Conservation (phyloP, 2,888 invertebrate genomes). For the Liodrosophila aerea region DNA sequence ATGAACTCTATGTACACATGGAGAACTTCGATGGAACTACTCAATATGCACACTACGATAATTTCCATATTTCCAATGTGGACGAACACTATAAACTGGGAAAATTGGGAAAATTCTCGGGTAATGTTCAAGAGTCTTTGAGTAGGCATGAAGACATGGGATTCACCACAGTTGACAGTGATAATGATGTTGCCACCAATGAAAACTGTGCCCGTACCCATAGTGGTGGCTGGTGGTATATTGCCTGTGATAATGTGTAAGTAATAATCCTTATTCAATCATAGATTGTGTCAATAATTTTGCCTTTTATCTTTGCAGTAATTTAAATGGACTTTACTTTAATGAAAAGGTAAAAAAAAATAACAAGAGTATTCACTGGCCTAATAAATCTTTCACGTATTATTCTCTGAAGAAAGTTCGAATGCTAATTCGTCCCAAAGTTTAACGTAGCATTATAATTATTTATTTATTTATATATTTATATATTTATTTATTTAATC, state of each 20-base stretch:
- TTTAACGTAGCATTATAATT: no score
- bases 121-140: background rate
- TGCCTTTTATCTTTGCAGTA: background rate
- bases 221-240: conserved; percentile 22
- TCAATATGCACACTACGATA: background rate
- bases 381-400: background rate
- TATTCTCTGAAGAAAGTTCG: background rate
- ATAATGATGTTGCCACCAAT: background rate
- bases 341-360: background rate
- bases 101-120: background rate
- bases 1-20: conserved; percentile 12
- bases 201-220: conserved; percentile 2
- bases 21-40: background rate
- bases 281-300: no score
- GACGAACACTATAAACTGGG: background rate
- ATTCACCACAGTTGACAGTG: conserved; percentile 1
- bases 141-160: background rate
- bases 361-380: background rate
- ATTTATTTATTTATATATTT: background rate
- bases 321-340: background rate
- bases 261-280: background rate
- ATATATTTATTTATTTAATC: background rate
- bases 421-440: conserved; percentile 11
- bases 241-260: conserved; percentile 1
- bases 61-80: background rate